Conservation (phyloP, 2,113 vertebrate genomes). For the Xyliphius kryptos region DNA sequence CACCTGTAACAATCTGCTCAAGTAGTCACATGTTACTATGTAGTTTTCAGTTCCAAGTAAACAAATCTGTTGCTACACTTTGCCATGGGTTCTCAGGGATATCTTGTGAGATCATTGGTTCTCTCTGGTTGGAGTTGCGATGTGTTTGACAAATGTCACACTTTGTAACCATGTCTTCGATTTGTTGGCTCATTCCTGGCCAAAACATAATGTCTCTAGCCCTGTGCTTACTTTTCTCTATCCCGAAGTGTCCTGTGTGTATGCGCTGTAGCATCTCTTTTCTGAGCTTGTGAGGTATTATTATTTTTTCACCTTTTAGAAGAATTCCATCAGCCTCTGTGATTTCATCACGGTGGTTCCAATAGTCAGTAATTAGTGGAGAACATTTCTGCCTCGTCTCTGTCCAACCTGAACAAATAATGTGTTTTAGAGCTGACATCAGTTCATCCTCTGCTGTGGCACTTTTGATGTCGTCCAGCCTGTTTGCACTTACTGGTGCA, state of each 20-base stretch:
- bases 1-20: no score
- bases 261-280: neutral
- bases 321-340: neutral
- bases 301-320: constrained; percentile 12
- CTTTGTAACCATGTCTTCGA: neutral
- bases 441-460: constrained; percentile 7
- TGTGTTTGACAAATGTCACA: constrained; percentile 9
- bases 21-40: no score
- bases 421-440: neutral
- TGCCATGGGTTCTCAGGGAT: constrained; percentile 21
- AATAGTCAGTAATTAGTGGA: neutral
- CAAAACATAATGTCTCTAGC: constrained; percentile 14
- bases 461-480: neutral
- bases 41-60: constrained; percentile 9
- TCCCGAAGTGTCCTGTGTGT: constrained; percentile 4
- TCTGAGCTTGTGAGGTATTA: constrained; percentile 7
- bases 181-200: constrained; percentile 24
- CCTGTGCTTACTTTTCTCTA: constrained; percentile 21
- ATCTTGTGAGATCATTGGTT: neutral
- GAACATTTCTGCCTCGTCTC: neutral
- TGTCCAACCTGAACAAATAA: neutral
- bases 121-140: neutral
- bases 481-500: neutral
- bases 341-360: constrained; percentile 11
- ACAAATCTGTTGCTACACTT: constrained; percentile 8